Percentiles rank a stretch among this genome's conserved stretches.
phyloP scores from a whole-genome alignment of 2,888 invertebrate genomes.

The Tachina grossa region DNA sequence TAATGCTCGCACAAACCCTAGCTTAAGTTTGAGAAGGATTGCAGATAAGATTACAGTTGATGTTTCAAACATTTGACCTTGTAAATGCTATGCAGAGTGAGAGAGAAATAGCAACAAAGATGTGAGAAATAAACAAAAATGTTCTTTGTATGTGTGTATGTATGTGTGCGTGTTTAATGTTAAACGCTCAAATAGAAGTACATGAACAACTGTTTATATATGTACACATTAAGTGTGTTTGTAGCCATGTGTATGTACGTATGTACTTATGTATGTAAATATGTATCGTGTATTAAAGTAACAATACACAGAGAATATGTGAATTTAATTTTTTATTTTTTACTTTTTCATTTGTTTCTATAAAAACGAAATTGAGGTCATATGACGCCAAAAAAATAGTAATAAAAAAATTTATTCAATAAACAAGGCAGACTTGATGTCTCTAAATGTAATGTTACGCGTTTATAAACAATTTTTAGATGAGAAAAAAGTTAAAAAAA shows the following conservation, averaged over 20 bases:
- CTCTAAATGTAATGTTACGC: constrained; percentile 29
- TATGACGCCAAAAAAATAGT: constrained; percentile 41
- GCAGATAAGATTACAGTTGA: too few relatives aligned
- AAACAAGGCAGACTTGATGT: constrained; percentile 58
- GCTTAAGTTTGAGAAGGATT: too few relatives aligned
- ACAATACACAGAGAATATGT: not conserved
- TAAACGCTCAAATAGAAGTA: not conserved
- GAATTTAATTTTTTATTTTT: not conserved
- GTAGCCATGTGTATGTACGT: not conserved
- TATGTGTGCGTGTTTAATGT: not conserved
- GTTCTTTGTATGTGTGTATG: not conserved
- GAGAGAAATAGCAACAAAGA: not conserved
- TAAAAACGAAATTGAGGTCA: constrained; percentile 52
- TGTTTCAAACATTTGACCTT: too few relatives aligned
- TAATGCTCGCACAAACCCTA: too few relatives aligned
- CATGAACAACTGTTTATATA: not conserved
- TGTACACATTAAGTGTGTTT: not conserved
- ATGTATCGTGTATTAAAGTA: not conserved
- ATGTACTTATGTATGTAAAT: not conserved
- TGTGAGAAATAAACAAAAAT: not conserved
- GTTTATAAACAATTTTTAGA: constrained; percentile 8
- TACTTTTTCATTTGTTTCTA: constrained; percentile 2
- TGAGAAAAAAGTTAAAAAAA: not conserved
- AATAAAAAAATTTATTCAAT: constrained; percentile 11
- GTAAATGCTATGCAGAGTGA: too few relatives aligned